Evolutionary conservation across 1,140 invertebrate species (phyloP), one percentile per base, ranked within the genome.

Genomic region (Teleopsis dalmanni): DNA sequence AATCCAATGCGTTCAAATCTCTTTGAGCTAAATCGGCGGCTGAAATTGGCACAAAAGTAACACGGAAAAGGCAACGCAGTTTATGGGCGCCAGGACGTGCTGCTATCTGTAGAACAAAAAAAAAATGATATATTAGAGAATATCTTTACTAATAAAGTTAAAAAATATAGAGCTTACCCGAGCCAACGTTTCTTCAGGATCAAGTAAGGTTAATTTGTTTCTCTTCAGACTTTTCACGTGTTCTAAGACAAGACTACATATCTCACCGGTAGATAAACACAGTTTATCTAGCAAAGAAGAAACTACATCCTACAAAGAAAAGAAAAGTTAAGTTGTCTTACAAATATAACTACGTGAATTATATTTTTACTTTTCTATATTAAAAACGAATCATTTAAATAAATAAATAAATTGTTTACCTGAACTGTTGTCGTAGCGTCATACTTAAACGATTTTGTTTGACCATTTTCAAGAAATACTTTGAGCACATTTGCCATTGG

Each of bases 361-460:
- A 16, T 34, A 34, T 34, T 6, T 34, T 6, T 5, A 11, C n/a
- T n/a, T n/a, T n/a, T n/a, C n/a, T n/a, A n/a, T n/a, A n/a, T n/a
- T n/a, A n/a, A n/a, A n/a, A n/a, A n/a, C n/a, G n/a, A n/a, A n/a
- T 34, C n/a, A 37, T 11, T 25, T 18, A 45, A 3, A 45, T 8
- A 9, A 34, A 25, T 21, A 48, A 13, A 19, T 45, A 31, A 31
- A 21, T 40, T 26, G 42, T n/a, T 34, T 51, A 57, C 56, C 54
- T 70, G 68, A 1, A 95, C 90, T 3, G 87, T 89, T 13, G 91
- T 95, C 40, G 81, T 87, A 21, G 83, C 80, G 72, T 95, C 91
- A 66, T 95, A 95, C 68, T 94, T 94, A 72, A 95, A 95, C n/a
- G 89, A 93, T 71, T 94, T 94, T 4, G 91, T 95, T 72, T 95